Conservation (phyloP, 2,113 vertebrate species). For the Dicrurus megarhynchus region DNA sequence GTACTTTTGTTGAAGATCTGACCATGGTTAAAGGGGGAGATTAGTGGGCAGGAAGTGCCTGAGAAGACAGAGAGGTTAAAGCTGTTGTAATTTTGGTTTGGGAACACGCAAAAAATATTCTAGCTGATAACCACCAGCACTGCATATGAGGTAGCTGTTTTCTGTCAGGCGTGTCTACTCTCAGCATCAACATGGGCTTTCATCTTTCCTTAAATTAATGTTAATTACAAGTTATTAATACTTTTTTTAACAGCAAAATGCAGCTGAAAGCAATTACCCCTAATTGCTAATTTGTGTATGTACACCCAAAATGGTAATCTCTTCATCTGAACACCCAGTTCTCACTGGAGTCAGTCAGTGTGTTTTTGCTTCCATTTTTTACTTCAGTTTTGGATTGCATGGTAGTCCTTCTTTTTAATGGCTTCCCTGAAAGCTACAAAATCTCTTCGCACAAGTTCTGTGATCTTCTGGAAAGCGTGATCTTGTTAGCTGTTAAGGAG, state of each 20-base stretch:
- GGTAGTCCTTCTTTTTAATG: neutral
- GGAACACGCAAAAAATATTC: neutral
- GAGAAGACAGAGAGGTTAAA: constrained; percentile 37
- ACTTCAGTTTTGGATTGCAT: neutral
- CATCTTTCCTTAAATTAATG: constrained; percentile 45
- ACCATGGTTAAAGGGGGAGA: neutral
- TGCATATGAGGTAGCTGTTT: constrained; percentile 28
- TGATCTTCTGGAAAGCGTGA: neutral
- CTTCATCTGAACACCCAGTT: constrained; percentile 10
- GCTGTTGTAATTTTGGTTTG: constrained; percentile 22
- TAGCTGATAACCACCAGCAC: neutral
- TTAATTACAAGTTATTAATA: constrained; percentile 45
- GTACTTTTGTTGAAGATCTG: neutral
- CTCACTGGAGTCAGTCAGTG: neutral
- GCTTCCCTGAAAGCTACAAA: neutral
- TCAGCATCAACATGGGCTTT: constrained; percentile 21
- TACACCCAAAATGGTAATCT: constrained; percentile 21
- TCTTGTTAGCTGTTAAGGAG: neutral
- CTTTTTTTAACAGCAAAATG: constrained; percentile 5
- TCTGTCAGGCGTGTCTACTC: constrained; percentile 10
- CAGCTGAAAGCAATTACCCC: constrained; percentile 57
- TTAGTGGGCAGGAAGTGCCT: constrained; percentile 25
- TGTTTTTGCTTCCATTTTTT: neutral
- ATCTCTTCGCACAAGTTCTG: neutral
- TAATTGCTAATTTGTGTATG: constrained; percentile 38